Evolutionary conservation across 2,113 vertebrate genomes (phyloP), one percentile per base, ranked within the genome.

Genomic region (Siphamia tubifer): DNA sequence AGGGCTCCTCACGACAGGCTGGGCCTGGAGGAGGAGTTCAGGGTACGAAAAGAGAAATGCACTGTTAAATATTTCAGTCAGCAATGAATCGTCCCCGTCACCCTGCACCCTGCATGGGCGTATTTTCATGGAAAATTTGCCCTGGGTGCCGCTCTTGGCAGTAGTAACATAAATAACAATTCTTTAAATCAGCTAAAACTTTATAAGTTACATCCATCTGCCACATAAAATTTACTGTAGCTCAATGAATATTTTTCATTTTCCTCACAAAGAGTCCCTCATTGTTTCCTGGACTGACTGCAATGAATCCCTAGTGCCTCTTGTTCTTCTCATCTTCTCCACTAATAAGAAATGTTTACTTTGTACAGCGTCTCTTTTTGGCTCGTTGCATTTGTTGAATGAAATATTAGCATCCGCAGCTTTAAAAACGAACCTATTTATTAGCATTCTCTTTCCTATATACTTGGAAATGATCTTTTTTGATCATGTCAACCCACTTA

Each of bases 1-100:
- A 53, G 93, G 1, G 85, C 94, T 39, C 95, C 94, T 71, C 91
- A 94, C 2, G 93, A 97, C 90, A 96, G 95, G 85, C 86, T 95
- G 23, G 97, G 97, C 45, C 94, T 99, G 63, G 98, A 99, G 85
- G 95, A 98, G 81, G 98, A 99, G 83, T 99, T 99, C 86, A 94
- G 94, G 87, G 98, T 98, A 86, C 84, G 92, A 36, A 68, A 36
- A 64, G 23, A 85, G 64, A 60, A 51, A 49, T 48, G 72, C 66
- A 25, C 49, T 68, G 65, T 83, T 74, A 62, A 84, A 87, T 75
- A 84, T 81, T 72, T 81, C 68, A 68, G 54, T 80, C 76, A 56
- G 77, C 77, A 85, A 82, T 80, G 82, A 87, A 84, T 88, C 23
- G 58, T 73, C 49, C 51, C 75, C 48, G 45, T 78, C 76, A 67